Evolutionary conservation across 2,888 invertebrate genomes (phyloP), one percentile per base, ranked within the genome.

Genomic region (Strigamia transsilvanica): DNA sequence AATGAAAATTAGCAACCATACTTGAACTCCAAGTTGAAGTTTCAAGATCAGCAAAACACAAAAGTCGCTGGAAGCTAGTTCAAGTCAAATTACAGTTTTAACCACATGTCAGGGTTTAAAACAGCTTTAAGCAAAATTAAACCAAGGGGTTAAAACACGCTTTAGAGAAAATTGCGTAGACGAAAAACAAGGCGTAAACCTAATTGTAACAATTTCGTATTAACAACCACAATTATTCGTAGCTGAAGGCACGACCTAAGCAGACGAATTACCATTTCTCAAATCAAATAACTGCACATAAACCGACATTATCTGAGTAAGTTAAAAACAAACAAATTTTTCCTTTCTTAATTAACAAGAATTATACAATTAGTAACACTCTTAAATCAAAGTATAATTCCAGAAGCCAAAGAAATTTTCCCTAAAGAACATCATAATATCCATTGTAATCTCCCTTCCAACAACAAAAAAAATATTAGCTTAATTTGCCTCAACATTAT

Each of bases 141-240:
- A 23, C 23, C 38, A 38, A 61, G 21, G 18, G 21, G 61, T 61
- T 61, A 61, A 61, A 61, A 61, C 61, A 61, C 18, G 61, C 61
- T 61, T 61, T 21, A 61, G 23, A 18, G 61, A 61, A 61, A 61
- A 61, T 61, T 61, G 23, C 61, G 9, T 9, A 18, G 23, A 15
- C 21, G 5, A 61, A 61, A 61, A 61, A 61, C 61, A 61, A 61
- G 61, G n/a, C 10, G 12, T 23, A 61, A 61, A 61, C 61, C 61
- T 61, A 61, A 61, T 61, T 61, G 61, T 18, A 61, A 61, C 61
- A 61, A 61, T 61, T 61, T 61, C 21, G 61, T 61, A 61, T 61
- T 61, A 61, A 61, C 61, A 61, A 61, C 61, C 61, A 61, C 61
- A 61, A 61, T 61, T 61, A 61, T 61, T 61, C 21, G 61, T n/a